Conservation (phyloP, 30 jellyfish, hydroid and myxozoan species). For the Chrysaora quinquecirrha region DNA sequence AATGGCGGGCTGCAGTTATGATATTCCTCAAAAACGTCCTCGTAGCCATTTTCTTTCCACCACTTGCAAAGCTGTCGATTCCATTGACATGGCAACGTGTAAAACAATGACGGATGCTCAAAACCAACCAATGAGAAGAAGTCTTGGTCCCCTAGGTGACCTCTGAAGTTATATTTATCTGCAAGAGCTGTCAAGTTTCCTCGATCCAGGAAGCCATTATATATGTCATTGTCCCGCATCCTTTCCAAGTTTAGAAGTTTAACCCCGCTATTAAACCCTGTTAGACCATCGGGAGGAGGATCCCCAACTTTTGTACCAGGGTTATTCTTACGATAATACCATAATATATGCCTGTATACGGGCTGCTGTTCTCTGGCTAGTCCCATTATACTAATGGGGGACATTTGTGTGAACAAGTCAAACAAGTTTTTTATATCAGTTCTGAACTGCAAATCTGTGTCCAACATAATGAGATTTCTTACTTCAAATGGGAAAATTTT, state of each 20-base stretch:
- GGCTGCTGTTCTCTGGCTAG: conserved; percentile 97
- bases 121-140: conserved; percentile 77
- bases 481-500: conserved; percentile 58
- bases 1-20: conserved; percentile 73
- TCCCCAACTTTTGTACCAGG: conserved; percentile 79
- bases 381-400: conserved; percentile 65
- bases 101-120: conserved; percentile 72
- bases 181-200: conserved; percentile 57
- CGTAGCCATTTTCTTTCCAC: conserved; percentile 88
- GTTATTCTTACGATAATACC: conserved; percentile 63
- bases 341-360: conserved; percentile 73
- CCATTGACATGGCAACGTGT: conserved; percentile 93
- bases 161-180: conserved; percentile 70
- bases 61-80: conserved; percentile 94
- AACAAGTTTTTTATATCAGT: conserved; percentile 65
- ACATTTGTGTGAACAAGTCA: conserved; percentile 63
- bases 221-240: conserved; percentile 69
- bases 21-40: conserved; percentile 74
- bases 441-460: conserved; percentile 78
- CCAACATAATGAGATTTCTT: conserved; percentile 67
- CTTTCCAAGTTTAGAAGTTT: conserved; percentile 76
- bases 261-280: conserved; percentile 95
- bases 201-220: conserved; percentile 57
- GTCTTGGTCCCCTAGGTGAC: conserved; percentile 97
- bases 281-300: conserved; percentile 87